Evolutionary conservation across 2,888 invertebrate genomes (phyloP), one percentile per base, ranked within the genome.

Genomic region (Alviniconcha strummeri): DNA sequence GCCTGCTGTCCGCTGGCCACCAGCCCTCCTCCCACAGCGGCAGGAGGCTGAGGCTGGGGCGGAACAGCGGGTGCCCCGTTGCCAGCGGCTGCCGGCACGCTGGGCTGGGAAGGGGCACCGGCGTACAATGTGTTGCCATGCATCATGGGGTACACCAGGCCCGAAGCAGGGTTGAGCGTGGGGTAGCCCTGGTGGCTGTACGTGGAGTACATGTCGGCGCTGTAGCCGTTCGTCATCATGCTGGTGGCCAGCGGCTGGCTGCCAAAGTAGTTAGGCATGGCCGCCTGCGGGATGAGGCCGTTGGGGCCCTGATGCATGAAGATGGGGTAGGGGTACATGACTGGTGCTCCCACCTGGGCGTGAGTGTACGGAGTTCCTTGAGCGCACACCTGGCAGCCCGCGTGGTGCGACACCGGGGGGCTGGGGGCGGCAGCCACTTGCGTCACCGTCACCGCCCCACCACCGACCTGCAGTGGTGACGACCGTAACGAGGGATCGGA

Each of bases 161-260:
- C 76, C 9, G 81, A 71, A 79, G 82, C 69, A 80, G 81, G 77
- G 69, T 85, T 80, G 71, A 67, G 82, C 56, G 57, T 60, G 17
- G 71, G 88, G 86, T 80, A 89, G n/a, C 72, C 88, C 56, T 83
- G 87, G 84, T 36, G 84, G 84, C 36, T 86, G 81, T 82, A 84
- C 36, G 36, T 36, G 56, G 75, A 82, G 78, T 87, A 87, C 85
- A 88, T 69, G 78, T 87, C 88, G 56, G 87, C 84, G 36, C 72
- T 85, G 84, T 86, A 84, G 81, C 86, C 90, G 83, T 86, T 89
- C 83, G 84, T 88, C 85, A 83, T 85, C 64, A 71, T 84, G 84
- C 84, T 84, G 72, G 87, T 85, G 52, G 80, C 85, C 82, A 84
- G 84, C 80, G 82, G 84, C 74, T 67, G 86, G 76, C 80, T 81